Evolutionary conservation across 1,140 invertebrate species (phyloP).

Genomic region (Papilio xuthus): DNA sequence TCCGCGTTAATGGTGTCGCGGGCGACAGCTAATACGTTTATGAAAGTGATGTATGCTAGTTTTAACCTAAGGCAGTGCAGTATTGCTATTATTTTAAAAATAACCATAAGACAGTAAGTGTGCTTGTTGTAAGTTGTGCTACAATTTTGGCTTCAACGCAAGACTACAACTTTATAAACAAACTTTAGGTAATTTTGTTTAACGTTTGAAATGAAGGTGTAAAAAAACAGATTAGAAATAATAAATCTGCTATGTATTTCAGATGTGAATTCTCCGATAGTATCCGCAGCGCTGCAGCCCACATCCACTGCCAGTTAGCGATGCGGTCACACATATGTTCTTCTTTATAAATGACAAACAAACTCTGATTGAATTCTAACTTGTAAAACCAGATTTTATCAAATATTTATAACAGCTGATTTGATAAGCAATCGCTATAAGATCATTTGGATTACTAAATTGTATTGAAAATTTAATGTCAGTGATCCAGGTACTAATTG

Average conservation of each 20-base stretch:
- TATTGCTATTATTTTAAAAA: too few species aligned
- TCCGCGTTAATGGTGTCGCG: too few species aligned
- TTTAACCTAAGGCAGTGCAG: too few species aligned
- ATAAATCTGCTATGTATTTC: slow-evolving; percentile 43
- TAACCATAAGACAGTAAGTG: too few species aligned
- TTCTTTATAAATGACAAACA: slow-evolving; percentile 58
- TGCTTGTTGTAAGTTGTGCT: too few species aligned
- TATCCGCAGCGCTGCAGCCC: slow-evolving; percentile 65
- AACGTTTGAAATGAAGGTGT: too few species aligned
- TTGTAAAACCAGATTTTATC: not conserved
- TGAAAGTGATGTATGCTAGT: too few species aligned
- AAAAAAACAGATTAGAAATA: too few species aligned
- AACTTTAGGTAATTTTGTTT: too few species aligned
- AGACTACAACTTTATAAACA: too few species aligned
- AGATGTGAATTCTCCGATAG: slow-evolving; percentile 75
- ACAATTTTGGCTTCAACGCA: too few species aligned
- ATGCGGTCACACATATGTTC: slow-evolving; percentile 66
- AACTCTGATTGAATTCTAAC: not conserved
- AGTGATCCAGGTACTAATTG: not conserved
- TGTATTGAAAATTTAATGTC: not conserved
- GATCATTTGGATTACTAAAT: not conserved
- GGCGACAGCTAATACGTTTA: too few species aligned
- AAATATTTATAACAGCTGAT: not conserved
- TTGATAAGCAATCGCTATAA: not conserved
- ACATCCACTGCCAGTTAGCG: slow-evolving; percentile 79